Evolutionary conservation across 2,797 vertebrate species (phyloP).

Genomic region (Gorsachius magnificus): DNA sequence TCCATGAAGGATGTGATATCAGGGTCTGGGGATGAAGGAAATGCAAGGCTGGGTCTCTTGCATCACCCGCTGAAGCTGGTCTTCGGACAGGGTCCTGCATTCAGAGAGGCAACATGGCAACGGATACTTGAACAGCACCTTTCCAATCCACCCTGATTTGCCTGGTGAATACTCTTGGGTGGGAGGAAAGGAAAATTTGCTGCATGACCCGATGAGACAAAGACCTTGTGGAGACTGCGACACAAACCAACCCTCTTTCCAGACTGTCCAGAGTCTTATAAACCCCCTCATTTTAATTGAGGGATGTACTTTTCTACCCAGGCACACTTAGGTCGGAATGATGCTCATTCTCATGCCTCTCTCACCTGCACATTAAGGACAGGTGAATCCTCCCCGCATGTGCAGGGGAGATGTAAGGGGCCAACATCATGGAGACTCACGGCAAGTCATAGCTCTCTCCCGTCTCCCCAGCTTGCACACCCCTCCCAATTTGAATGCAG

Average conservation of each 20-base stretch:
- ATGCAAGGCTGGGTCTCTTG: background rate
- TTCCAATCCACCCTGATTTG: background rate
- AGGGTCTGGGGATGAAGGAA: background rate
- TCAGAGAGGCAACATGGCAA: background rate
- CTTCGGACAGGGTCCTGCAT: background rate
- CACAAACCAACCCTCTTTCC: background rate
- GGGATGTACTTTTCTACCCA: background rate
- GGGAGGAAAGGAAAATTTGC: background rate
- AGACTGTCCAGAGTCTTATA: background rate
- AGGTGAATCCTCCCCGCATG: background rate
- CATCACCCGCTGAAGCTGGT: background rate
- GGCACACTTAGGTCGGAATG: background rate
- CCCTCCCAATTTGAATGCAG: slow-evolving; percentile 52
- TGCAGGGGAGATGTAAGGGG: background rate
- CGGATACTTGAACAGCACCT: background rate
- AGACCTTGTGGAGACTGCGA: background rate
- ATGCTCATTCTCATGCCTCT: background rate
- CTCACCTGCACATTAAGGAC: background rate
- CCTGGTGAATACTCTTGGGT: background rate
- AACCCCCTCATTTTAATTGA: background rate
- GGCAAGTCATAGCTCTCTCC: background rate
- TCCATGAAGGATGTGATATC: background rate
- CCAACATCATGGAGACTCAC: background rate
- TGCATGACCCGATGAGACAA: rapidly evolving
- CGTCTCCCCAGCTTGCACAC: background rate